Evolutionary conservation across 2,888 invertebrate genomes (phyloP).

Genomic region (Chorisops tibialis): DNA sequence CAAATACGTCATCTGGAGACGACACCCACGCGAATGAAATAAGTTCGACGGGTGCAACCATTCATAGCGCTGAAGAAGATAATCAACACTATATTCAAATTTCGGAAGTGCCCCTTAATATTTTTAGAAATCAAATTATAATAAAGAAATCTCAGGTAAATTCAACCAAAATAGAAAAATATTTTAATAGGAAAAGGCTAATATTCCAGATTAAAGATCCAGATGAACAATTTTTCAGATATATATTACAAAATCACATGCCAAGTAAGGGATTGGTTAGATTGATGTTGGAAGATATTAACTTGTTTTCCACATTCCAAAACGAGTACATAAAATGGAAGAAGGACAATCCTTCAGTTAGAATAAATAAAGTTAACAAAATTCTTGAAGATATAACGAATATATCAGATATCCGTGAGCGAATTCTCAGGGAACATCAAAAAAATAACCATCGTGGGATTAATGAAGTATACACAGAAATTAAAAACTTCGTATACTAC

Average conservation of each 20-base stretch:
- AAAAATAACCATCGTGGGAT: slow-evolving; percentile 5
- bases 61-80: not conserved
- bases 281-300: not conserved
- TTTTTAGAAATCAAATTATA: too few relatives aligned
- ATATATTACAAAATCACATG: too few relatives aligned
- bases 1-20: too few relatives aligned
- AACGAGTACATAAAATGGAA: not conserved
- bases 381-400: not conserved
- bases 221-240: too few relatives aligned
- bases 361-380: not conserved
- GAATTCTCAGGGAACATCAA: not conserved
- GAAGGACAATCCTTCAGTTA: not conserved
- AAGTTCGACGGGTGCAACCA: not conserved
- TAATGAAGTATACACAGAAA: not conserved
- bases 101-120: not conserved
- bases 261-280: slow-evolving; percentile 3
- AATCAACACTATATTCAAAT: slow-evolving; percentile 4
- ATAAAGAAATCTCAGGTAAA: too few relatives aligned
- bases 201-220: too few relatives aligned
- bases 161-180: not conserved
- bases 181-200: not conserved
- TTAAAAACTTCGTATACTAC: slow-evolving; percentile 8
- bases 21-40: not conserved
- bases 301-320: not conserved
- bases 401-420: not conserved